Percentiles rank a stretch among this genome's conserved stretches.
Conservation (phyloP, 2,113 vertebrate species). For the Hirundichthys speculiger region DNA sequence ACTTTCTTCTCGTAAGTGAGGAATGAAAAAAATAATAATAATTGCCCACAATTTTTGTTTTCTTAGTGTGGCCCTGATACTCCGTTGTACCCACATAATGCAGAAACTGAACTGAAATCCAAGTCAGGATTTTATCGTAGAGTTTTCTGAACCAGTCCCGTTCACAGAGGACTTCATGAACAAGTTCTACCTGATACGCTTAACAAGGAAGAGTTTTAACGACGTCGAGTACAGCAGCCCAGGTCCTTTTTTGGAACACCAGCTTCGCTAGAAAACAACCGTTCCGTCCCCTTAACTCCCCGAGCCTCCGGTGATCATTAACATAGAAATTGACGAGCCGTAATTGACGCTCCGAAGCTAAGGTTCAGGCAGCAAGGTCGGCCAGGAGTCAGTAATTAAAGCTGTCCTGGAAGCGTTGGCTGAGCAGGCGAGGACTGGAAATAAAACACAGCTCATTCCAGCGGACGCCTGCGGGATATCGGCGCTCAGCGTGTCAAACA, state of each 20-base stretch:
- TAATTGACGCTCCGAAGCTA: constrained; percentile 76
- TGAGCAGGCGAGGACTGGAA: constrained; percentile 54
- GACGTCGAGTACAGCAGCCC: neutral
- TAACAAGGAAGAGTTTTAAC: too few relatives aligned
- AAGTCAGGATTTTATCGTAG: too few relatives aligned
- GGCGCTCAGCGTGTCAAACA: constrained; percentile 61
- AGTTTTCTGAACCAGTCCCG: too few relatives aligned
- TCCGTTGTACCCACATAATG: too few relatives aligned
- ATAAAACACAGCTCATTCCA: constrained; percentile 63
- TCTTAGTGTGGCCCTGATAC: too few relatives aligned
- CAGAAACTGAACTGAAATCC: too few relatives aligned
- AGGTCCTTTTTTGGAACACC: constrained; percentile 45
- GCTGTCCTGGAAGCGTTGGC: constrained; percentile 67
- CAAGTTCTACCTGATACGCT: too few relatives aligned
- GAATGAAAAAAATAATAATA: too few relatives aligned
- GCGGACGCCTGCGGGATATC: constrained; percentile 57
- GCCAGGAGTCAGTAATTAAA: constrained; percentile 79
- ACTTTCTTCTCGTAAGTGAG: too few relatives aligned
- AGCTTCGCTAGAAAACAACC: constrained; percentile 64
- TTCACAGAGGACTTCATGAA: too few relatives aligned
- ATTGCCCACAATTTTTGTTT: too few relatives aligned
- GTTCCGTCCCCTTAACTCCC: constrained; percentile 48
- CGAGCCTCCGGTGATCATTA: constrained; percentile 73
- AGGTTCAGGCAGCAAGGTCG: constrained; percentile 78
- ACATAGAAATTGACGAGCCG: constrained; percentile 78